Evolutionary conservation across 2,888 invertebrate species (phyloP).

Genomic region (Phrixothrix hirtus): DNA sequence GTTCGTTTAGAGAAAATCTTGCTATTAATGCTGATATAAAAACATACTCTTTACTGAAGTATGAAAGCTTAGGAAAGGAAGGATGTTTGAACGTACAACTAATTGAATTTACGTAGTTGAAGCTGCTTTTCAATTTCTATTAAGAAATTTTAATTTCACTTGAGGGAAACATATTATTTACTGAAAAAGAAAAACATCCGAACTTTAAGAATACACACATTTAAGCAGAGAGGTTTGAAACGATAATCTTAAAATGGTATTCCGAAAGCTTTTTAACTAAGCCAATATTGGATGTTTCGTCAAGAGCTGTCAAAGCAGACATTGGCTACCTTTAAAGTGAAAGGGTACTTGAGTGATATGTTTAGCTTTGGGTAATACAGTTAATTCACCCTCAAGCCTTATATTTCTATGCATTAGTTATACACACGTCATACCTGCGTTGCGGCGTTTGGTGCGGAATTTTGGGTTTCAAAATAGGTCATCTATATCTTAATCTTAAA

Average conservation of each 20-base stretch:
- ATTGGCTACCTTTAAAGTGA: not conserved
- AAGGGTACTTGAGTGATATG: conserved; percentile 7
- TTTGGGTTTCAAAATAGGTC: conserved; percentile 12
- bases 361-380: conserved; percentile 12
- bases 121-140: too few relatives aligned
- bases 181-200: not conserved
- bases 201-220: not conserved
- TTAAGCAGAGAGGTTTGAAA: not conserved
- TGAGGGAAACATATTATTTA: too few relatives aligned
- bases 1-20: too few relatives aligned
- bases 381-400: conserved; percentile 11
- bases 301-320: conserved; percentile 9
- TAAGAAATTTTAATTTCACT: too few relatives aligned
- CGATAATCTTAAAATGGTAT: not conserved
- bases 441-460: conserved; percentile 15
- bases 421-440: conserved; percentile 16
- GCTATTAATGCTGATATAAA: too few relatives aligned
- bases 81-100: too few relatives aligned
- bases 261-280: not conserved
- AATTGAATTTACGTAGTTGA: too few relatives aligned
- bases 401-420: conserved; percentile 14
- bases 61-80: too few relatives aligned
- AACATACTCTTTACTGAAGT: too few relatives aligned
- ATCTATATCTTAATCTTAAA: conserved; percentile 13
- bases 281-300: conserved; percentile 5